Evolutionary conservation across 2,888 invertebrate species (phyloP), one percentile per base, ranked within the genome.

Genomic region (Harpagoxenus sublaevis): DNA sequence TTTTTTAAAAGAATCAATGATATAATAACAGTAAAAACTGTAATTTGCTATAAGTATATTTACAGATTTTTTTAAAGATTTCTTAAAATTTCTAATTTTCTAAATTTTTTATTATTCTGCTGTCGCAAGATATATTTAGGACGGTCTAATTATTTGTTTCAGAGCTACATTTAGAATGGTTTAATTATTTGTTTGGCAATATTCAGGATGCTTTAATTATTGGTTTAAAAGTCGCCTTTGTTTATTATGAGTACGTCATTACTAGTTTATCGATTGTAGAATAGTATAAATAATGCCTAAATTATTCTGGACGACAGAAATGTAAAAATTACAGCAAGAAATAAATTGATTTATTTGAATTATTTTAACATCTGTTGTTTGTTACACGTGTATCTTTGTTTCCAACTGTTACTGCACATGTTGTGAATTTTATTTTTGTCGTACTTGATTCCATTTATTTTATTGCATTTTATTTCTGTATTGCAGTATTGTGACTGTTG

Each of bases 401-500:
- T 55, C 0, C 18, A 63, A 63, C 12, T 28, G 1, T 53, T 39
- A 28, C 5, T 12, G 12, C 12, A 65, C 8, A 45, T 15, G 2
- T 78, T 45, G 23, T 9, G 31, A 15, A 53, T 77, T 75, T 62
- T 18, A 31, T 39, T 0, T 51, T 48, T 51, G 6, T 23, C 4
- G 1, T n/a, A 5, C 6, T 63, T 48, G 0, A 51, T 78, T 42
- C 42, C 0, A 39, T 78, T 18, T 55, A 4, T 65, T 77, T 77
- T 39, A 65, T 77, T 28, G 28, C 18, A 23, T 60, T 48, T 79
- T 79, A 78, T 45, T 55, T 78, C 12, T 78, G 53, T 70, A 70
- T 79, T 79, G 70, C 70, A 79, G 57, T 70, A 70, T 60, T 70
- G 57, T 12, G 48, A 68, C 35, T 39, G 12, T 71, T 71, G 70